Evolutionary conservation across 2,113 vertebrate genomes (phyloP).

Genomic region (Archilochus colubris): DNA sequence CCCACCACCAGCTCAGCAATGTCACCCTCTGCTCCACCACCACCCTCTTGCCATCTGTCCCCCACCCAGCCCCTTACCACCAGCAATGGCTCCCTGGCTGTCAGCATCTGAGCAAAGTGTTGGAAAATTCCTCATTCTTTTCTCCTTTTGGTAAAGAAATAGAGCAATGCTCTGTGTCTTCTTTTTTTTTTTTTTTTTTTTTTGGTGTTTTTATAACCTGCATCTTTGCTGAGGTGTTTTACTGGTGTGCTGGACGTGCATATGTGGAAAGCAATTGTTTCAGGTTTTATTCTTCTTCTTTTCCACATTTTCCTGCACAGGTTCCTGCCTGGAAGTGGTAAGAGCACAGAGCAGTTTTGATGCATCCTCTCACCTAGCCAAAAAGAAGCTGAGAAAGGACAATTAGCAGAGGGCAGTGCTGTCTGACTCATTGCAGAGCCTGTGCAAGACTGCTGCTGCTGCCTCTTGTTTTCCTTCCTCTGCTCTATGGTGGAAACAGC

Average conservation of each 20-base stretch:
- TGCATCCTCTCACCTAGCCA: neutral
- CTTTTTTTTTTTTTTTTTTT: too few relatives aligned
- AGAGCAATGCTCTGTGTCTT: neutral
- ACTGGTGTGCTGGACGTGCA: fast-evolving
- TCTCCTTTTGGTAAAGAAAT: neutral
- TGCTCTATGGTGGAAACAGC: neutral
- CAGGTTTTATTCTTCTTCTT: neutral
- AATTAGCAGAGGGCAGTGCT: neutral
- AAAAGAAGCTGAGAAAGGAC: fast-evolving
- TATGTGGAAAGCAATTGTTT: neutral
- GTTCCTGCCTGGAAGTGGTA: neutral
- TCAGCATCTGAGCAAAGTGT: too few relatives aligned
- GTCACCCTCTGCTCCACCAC: neutral
- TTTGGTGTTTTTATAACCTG: neutral
- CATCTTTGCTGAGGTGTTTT: neutral
- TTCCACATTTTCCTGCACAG: neutral
- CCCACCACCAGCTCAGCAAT: neutral
- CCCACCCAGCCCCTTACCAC: too few relatives aligned
- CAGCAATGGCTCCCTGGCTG: too few relatives aligned
- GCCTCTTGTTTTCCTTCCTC: neutral
- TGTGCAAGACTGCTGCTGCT: neutral
- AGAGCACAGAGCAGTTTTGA: neutral
- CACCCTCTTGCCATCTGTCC: neutral
- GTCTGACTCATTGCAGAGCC: neutral
- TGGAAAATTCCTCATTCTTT: too few relatives aligned